Evolutionary conservation across 2,113 vertebrate genomes (phyloP).

Genomic region (Poeciliopsis prolifica): DNA sequence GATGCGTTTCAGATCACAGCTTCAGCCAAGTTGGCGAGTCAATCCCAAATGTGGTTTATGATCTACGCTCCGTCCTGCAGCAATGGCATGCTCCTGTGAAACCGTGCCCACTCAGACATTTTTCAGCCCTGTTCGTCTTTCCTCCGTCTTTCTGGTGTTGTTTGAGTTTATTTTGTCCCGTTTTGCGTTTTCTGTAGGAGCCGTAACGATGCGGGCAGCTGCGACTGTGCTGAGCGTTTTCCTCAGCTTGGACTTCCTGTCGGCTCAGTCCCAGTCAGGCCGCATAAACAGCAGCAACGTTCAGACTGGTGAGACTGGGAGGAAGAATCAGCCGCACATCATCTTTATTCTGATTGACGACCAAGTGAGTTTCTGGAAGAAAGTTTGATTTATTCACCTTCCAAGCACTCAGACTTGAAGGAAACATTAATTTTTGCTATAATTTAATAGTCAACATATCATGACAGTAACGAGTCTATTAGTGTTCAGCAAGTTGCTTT

Average conservation of each 20-base stretch:
- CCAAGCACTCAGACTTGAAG: neutral
- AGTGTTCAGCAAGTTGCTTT: neutral
- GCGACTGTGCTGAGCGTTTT: conserved; percentile 78
- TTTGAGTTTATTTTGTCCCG: neutral
- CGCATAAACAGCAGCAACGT: conserved; percentile 70
- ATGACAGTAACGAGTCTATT: neutral
- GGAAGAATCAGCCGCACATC: conserved; percentile 86
- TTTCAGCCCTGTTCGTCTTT: conserved; percentile 9
- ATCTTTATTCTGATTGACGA: conserved; percentile 95
- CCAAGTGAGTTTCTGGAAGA: conserved; percentile 73
- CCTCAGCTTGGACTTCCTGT: conserved; percentile 82
- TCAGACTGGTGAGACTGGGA: conserved; percentile 35
- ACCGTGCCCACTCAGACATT: conserved; percentile 34
- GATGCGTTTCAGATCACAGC: conserved; percentile 36
- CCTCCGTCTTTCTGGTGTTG: neutral
- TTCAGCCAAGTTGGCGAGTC: conserved; percentile 47
- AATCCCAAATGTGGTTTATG: conserved; percentile 46
- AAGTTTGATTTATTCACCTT: neutral
- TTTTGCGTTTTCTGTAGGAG: conserved; percentile 2
- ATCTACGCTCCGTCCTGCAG: conserved; percentile 19
- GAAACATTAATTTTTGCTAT: neutral
- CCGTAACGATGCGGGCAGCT: conserved; percentile 41
- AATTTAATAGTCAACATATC: too few species aligned
- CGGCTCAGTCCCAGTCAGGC: conserved; percentile 81
- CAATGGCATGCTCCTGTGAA: conserved; percentile 33